These are phyloP conservation scores for Limnephilus rhombicus DNA, from an alignment of 2,888 invertebrate species.

Conservation along the genomic window DNA sequence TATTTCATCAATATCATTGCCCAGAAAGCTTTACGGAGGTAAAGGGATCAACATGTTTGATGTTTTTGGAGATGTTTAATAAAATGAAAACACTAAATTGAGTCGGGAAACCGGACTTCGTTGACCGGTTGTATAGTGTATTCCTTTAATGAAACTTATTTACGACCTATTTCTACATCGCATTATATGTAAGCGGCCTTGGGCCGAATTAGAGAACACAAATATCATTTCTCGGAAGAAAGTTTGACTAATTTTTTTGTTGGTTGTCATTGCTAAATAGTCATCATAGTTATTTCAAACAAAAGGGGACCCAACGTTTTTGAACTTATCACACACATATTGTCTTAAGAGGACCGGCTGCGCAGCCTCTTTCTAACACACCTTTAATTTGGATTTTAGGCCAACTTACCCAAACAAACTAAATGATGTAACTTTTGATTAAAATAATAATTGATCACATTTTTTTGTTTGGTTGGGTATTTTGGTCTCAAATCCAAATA, in stretches of 20 bases:
- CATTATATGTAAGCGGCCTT: background rate
- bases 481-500: too few relatives aligned
- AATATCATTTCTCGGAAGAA: too few relatives aligned
- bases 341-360: background rate
- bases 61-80: conserved; percentile 21
- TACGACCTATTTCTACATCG: background rate
- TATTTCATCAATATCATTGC: conserved; percentile 46
- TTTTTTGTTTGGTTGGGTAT: too few relatives aligned
- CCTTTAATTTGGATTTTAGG: too few relatives aligned
- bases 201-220: too few relatives aligned
- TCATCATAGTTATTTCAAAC: too few relatives aligned
- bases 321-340: background rate
- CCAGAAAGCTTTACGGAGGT: conserved; percentile 21
- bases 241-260: too few relatives aligned
- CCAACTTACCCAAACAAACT: too few relatives aligned
- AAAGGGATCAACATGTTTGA: conserved; percentile 43
- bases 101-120: background rate
- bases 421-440: too few relatives aligned
- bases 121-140: background rate
- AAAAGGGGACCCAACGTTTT: background rate
- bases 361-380: too few relatives aligned
- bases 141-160: background rate
- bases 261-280: too few relatives aligned
- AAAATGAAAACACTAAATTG: conserved; percentile 25
- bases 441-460: too few relatives aligned